Evolutionary conservation across 2,797 vertebrate genomes (phyloP), one percentile per base, ranked within the genome.

Genomic region (Synanceia verrucosa): DNA sequence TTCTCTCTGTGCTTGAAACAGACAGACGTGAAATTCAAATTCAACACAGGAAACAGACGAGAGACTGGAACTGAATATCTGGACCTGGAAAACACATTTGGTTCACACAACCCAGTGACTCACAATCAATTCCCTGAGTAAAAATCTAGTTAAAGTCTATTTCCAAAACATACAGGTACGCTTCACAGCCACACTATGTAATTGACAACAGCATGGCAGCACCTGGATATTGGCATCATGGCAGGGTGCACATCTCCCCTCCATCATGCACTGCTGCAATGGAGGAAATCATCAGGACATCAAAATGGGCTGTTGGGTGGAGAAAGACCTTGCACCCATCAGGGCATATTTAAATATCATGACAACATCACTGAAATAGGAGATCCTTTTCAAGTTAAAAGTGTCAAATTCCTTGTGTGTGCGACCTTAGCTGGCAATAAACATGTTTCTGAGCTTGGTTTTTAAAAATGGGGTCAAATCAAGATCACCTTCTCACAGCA

Each of bases 231-330:
- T 77, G 67, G 61, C 44, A 86, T 83, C 43, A 79, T 79, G 79
- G 77, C 73, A 63, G 69, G 72, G 37, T 74, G 83, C 62, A 81
- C 57, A 73, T 80, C 70, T 79, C 48, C 61, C 43, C 65, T 69
- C 36, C 19, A 33, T 78, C 68, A 59, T 76, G 68, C 50, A 52
- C 55, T 34, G n/a, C 21, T 56, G 46, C 53, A 57, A 65, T 59
- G 61, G 70, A 79, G 60, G 75, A 81, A 79, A 84, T 86, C 76
- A 84, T 75, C 52, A 73, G 43, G 53, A 50, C 65, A 36, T 74
- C 71, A 60, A 58, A 70, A 78, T 74, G 65, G 76, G 67, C 57
- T 69, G 67, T 77, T 26, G 46, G 74, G 55, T 66, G 68, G 72
- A 62, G 63, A 73, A 50, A 56, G 8, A 39, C 37, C 37, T 39